Base-by-base conservation (phyloP, 2,888 invertebrate genomes). In the Lordiphosa fenestrarum region DNA sequence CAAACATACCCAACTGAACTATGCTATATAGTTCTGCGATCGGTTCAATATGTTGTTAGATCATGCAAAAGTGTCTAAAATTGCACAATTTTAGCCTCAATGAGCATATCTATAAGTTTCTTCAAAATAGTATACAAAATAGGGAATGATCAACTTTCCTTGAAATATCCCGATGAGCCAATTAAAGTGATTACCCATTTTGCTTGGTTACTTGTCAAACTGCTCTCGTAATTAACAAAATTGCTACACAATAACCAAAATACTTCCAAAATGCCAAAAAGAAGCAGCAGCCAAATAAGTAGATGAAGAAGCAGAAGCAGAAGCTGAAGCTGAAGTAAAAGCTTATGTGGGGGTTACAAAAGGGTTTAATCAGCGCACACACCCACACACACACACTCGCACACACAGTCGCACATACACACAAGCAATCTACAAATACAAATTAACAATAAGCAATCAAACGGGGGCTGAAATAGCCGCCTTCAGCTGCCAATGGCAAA, bases 221-320 rank as follows among this genome's bases (percentile, higher is more conserved):
- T 4, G 9, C 30, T 30, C 30, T 88, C 88, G 88, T 88, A 88
- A 88, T 88, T 88, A 88, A 88, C 88, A 88, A 88, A 88, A 88
- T 88, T 88, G 88, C 88, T 88, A 88, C 30, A 84, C 80, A 80
- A 80, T 80, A 69, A 73, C 68, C 57, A 41, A 58, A 49, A 42
- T 41, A 51, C 37, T 37, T 39, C 51, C 51, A 44, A 39, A 35
- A 56, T 42, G 35, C 37, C 37, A 48, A 59, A 46, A 39, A 64
- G 44, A 49, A 52, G 54, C 35, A 52, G 54, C 35, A 23, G 40
- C 21, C 35, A 30, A 10, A n/a, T 19, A 39, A 13, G 50, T 3
- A 47, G 47, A 19, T 19, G 19, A 19, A 2, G 19, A 33, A 40
- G 21, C 36, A 35, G 74, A 62, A 58, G n/a, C n/a, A n/a, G n/a